A percentile compares a stretch with the other conserved stretches of the same genome.
Conservation (phyloP, 1,140 invertebrate genomes). For the Octopus sinensis region DNA sequence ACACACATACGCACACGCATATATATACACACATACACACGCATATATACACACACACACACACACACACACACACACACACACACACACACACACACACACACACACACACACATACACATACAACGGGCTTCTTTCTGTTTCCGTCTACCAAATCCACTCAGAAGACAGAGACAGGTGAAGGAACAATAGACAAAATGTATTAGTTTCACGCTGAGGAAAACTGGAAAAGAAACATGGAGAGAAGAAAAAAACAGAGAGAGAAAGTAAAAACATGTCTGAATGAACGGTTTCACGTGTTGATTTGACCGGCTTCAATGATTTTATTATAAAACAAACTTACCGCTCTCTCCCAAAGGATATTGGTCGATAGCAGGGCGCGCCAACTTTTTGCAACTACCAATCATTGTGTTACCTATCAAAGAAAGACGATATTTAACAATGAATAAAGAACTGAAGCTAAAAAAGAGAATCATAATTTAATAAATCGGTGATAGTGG, state of each 20-base stretch:
- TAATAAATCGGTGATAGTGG: too few species aligned
- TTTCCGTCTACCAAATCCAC: too few species aligned
- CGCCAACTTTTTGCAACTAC: neutral
- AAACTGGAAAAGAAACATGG: too few species aligned
- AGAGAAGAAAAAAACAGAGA: too few species aligned
- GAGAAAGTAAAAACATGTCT: too few species aligned
- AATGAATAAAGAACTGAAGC: neutral
- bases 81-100: neutral
- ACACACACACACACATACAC: neutral
- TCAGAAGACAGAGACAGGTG: too few species aligned
- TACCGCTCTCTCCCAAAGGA: neutral
- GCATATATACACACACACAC: neutral
- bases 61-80: neutral
- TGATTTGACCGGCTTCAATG: too few species aligned
- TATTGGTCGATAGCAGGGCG: neutral
- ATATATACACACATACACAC: neutral
- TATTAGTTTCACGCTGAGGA: too few species aligned
- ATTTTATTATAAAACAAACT: neutral
- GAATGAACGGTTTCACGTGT: too few species aligned
- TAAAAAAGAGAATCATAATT: neutral
- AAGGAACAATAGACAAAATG: too few species aligned
- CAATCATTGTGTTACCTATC: neutral
- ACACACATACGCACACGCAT: neutral
- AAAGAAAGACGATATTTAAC: neutral
- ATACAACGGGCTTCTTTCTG: neutral